A percentile compares a stretch with the other conserved stretches of the same genome.
Evolutionary conservation across 2,113 vertebrate genomes (phyloP).

Genomic region (Corythoichthys intestinalis): DNA sequence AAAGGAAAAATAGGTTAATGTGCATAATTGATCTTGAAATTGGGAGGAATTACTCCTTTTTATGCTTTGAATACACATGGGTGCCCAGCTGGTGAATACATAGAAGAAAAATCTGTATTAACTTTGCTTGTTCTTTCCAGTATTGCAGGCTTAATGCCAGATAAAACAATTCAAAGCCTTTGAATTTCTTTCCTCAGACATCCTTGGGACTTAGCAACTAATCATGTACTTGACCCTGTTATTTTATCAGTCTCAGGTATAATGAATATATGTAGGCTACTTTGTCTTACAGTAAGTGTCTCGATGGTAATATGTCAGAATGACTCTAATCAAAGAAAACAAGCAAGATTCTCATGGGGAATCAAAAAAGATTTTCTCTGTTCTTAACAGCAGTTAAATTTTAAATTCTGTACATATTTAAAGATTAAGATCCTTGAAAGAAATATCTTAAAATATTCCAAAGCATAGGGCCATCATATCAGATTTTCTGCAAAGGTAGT

Average conservation of each 20-base stretch:
- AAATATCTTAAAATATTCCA: neutral
- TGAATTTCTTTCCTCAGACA: neutral
- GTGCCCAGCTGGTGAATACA: conserved; percentile 18
- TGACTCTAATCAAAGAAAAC: conserved; percentile 33
- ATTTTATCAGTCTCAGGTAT: conserved; percentile 40
- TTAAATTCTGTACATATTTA: neutral
- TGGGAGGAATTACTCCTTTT: conserved; percentile 34
- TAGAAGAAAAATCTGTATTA: conserved; percentile 7
- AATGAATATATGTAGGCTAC: conserved; percentile 19
- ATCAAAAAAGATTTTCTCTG: conserved; percentile 18
- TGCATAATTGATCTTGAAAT: conserved; percentile 44
- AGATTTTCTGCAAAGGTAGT: conserved; percentile 2
- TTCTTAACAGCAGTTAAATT: neutral
- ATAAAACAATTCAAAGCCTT: conserved; percentile 12
- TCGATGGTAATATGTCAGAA: conserved; percentile 30
- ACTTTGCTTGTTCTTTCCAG: conserved; percentile 1
- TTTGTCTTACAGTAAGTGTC: conserved; percentile 23
- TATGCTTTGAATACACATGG: conserved; percentile 18
- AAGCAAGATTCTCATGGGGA: conserved; percentile 32
- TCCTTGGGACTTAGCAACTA: conserved; percentile 12
- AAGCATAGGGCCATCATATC: neutral
- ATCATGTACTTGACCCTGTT: conserved; percentile 34
- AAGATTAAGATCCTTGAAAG: neutral
- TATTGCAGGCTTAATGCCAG: conserved; percentile 21
- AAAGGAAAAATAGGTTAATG: conserved; percentile 15